Evolutionary conservation across 92 coral and sea anemone genomes (phyloP), one percentile per base, ranked within the genome.

Genomic region (Zoanthus solanderi): DNA sequence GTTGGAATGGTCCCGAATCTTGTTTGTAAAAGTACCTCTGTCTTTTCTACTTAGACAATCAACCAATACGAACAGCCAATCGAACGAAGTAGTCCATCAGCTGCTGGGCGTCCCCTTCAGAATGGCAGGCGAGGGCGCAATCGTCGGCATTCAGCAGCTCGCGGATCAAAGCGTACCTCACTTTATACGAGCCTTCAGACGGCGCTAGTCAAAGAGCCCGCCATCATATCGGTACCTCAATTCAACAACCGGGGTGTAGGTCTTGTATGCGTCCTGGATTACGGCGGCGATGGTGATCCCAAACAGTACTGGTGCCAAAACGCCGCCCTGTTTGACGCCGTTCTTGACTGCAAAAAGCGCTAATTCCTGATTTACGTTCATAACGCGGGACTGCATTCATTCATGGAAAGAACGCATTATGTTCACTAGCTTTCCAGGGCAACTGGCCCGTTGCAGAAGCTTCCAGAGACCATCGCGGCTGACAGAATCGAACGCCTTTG

Each of bases 271-370:
- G 46, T 46, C 78, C 16, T 58, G 13, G 78, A 83, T 66, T 78
- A 66, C 65, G 52, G 87, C 60, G 68, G 87, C 67, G 80, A 83
- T 71, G 79, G 47, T 69, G 6, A 69, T 71, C 87, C 87, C 87
- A 83, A 83, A 83, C 87, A 83, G 87, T 37, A 68, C 74, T 83
- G 87, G 87, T 83, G 79, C 78, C 34, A 83, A 68, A 83, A 44
- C 75, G 46, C 87, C 30, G 11, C 65, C 66, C 80, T 76, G 80
- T 52, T 76, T 76, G 66, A 76, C 18, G 80, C 80, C 80, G 18
- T 50, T 76, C 80, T 76, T 76, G n/a, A 76, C 80, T 76, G 11
- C 66, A 53, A 76, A 50, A 5, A 45, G 80, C 37, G 45, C 66
- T 29, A 45, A 76, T 34, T 75, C 60, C 61, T 47, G 79, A n/a